Evolutionary conservation across 2,797 vertebrate species (phyloP).

Genomic region (Crenuchus spilurus): DNA sequence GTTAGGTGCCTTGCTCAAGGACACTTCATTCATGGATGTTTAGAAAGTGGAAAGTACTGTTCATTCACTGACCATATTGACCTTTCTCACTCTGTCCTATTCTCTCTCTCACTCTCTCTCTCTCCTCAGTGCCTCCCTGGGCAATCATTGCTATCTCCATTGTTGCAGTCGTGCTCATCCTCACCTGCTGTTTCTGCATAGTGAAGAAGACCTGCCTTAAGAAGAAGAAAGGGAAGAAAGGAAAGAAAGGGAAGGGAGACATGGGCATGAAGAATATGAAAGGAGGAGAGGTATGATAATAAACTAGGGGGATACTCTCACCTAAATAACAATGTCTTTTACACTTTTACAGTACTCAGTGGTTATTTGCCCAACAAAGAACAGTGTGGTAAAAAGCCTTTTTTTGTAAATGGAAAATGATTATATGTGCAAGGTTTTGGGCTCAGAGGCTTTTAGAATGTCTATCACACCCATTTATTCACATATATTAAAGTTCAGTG

Average conservation of each 20-base stretch:
- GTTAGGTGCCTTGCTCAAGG: too few species aligned
- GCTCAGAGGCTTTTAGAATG: too few species aligned
- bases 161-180: conserved; percentile 89
- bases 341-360: neutral
- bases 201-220: conserved; percentile 98
- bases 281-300: conserved; percentile 80
- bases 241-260: conserved; percentile 93
- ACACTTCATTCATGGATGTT: too few species aligned
- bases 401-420: neutral
- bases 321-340: neutral
- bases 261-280: conserved; percentile 84
- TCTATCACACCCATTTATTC: too few species aligned
- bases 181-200: conserved; percentile 98
- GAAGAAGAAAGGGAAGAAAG: conserved; percentile 98
- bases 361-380: neutral
- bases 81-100: neutral
- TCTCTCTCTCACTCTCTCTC: neutral
- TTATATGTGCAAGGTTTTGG: too few species aligned
- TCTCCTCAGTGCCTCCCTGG: conserved; percentile 88
- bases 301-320: neutral
- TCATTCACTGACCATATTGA: neutral
- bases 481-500: too few species aligned
- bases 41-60: too few species aligned
- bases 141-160: conserved; percentile 93
- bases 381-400: neutral